Evolutionary conservation across 2,888 invertebrate genomes (phyloP).

Genomic region (Octodonta nipae): DNA sequence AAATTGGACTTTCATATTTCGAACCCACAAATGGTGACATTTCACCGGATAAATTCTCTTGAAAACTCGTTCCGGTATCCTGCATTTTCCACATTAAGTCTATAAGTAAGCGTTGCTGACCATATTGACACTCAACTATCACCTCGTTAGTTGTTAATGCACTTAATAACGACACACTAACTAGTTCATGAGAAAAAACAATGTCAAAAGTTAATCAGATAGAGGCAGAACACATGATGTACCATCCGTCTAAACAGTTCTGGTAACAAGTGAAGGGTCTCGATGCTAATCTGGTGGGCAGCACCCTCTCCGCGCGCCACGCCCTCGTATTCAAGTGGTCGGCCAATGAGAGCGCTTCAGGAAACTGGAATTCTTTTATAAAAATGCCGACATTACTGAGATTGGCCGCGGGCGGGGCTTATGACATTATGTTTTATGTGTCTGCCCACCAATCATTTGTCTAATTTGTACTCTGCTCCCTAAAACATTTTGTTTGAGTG

Average conservation of each 20-base stretch:
- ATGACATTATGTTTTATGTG: constrained; percentile 14
- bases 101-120: too few relatives aligned
- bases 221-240: constrained; percentile 16
- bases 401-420: constrained; percentile 24
- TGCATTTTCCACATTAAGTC: too few relatives aligned
- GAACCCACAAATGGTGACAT: constrained; percentile 33
- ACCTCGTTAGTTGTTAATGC: neutral
- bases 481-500: constrained; percentile 32
- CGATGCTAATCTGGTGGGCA: constrained; percentile 25
- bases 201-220: constrained; percentile 6
- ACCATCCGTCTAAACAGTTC: constrained; percentile 29
- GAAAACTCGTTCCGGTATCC: constrained; percentile 30
- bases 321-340: constrained; percentile 18
- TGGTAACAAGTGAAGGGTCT: constrained; percentile 33
- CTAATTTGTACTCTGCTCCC: constrained; percentile 28
- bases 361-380: constrained; percentile 19
- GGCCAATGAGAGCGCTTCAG: constrained; percentile 17
- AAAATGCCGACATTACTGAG: constrained; percentile 18
- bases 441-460: constrained; percentile 29
- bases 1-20: constrained; percentile 33
- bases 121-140: constrained; percentile 5
- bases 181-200: constrained; percentile 9
- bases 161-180: constrained; percentile 7
- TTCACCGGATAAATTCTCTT: constrained; percentile 22
- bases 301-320: constrained; percentile 22